Evolutionary conservation across 2,797 vertebrate species (phyloP).

Genomic region (Podarcis siculus): DNA sequence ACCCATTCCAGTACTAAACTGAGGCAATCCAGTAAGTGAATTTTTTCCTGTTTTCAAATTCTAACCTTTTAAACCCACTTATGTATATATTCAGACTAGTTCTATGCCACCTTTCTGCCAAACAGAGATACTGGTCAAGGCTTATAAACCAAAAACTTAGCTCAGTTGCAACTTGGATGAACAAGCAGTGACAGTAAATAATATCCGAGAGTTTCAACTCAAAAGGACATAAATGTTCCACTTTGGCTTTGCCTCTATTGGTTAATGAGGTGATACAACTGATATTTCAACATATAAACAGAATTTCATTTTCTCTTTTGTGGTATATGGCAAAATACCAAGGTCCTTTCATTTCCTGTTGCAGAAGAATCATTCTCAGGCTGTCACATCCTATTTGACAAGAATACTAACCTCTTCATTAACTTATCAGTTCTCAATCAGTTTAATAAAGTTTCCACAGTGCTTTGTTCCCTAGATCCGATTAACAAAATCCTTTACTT

Average conservation of each 20-base stretch:
- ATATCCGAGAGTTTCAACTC: no score
- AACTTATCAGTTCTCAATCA: not conserved
- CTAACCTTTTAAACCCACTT: not conserved
- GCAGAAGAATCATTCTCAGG: not conserved
- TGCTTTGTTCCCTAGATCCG: not conserved
- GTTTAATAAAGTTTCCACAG: conserved; percentile 2
- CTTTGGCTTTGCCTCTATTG: conserved; percentile 3
- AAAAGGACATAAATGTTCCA: not conserved
- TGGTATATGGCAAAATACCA: not conserved
- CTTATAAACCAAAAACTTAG: not conserved
- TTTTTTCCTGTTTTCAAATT: not conserved
- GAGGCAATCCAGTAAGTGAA: not conserved
- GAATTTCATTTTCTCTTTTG: conserved; percentile 2
- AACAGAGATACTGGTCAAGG: not conserved
- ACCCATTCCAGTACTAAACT: not conserved
- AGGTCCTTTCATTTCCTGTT: conserved; percentile 7
- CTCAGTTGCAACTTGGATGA: not conserved
- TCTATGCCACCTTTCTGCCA: not conserved
- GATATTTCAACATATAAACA: conserved; percentile 12
- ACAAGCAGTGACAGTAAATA: conserved; percentile 4
- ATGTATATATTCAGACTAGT: not conserved
- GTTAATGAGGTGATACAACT: not conserved
- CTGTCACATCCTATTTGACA: not conserved
- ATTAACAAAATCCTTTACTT: not conserved
- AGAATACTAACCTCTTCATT: not conserved